These are phyloP conservation scores for Sebastes glaucus DNA, from an alignment of 2,797 vertebrate genomes.

Conservation along the genomic window DNA sequence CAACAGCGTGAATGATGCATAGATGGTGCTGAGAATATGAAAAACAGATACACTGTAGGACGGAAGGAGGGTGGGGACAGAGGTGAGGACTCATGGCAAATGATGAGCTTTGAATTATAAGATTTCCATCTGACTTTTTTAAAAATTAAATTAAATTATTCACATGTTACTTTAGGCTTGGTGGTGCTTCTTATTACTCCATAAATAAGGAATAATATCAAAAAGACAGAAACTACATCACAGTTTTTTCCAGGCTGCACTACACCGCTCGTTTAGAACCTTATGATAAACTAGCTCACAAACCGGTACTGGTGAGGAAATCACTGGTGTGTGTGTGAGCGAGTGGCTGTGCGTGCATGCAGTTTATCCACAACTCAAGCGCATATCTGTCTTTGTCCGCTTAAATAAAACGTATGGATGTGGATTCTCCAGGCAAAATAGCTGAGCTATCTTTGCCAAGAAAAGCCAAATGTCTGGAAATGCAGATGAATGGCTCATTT, in stretches of 20 bases:
- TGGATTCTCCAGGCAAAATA: conserved; percentile 53
- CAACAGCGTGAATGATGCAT: conserved; percentile 56
- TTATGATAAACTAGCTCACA: conserved; percentile 34
- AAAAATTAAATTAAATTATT: conserved; percentile 20
- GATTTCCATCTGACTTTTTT: conserved; percentile 27
- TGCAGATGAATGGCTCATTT: conserved; percentile 74
- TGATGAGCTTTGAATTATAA: conserved; percentile 11
- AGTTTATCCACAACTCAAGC: conserved; percentile 37
- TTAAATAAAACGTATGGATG: conserved; percentile 59
- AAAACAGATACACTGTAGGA: conserved; percentile 21
- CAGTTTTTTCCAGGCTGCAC: conserved; percentile 25
- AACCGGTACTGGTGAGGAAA: background rate
- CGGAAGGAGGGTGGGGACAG: background rate
- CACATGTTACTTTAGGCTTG: background rate
- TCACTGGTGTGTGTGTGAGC: background rate
- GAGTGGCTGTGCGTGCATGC: background rate
- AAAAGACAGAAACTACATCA: conserved; percentile 1
- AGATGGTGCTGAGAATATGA: conserved; percentile 34
- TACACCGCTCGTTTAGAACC: background rate
- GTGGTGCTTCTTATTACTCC: conserved; percentile 6
- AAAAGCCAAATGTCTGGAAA: conserved; percentile 72
- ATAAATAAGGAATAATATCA: conserved; percentile 16
- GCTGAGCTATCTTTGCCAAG: conserved; percentile 53
- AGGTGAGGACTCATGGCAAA: background rate
- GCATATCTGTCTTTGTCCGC: conserved; percentile 52